A percentile compares a stretch with the other conserved stretches of the same genome.
Conservation (phyloP, 2,113 vertebrate genomes). For the Cinclus mexicanus region DNA sequence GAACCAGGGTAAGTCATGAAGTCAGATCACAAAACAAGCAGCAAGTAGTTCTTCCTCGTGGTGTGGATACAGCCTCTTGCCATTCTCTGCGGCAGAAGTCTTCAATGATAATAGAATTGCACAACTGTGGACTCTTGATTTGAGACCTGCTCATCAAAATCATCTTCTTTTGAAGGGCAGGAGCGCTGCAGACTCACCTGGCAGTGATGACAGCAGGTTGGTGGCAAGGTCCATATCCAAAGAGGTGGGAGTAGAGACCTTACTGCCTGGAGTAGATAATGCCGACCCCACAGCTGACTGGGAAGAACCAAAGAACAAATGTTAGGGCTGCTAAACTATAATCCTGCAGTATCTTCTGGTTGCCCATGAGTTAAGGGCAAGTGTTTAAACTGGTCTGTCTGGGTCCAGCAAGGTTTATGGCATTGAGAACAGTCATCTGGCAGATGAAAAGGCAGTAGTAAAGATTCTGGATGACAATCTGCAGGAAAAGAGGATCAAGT, state of each 20-base stretch:
- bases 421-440: background rate
- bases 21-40: background rate
- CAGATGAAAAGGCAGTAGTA: background rate
- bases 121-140: rapidly evolving
- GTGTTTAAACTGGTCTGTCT: background rate
- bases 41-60: background rate
- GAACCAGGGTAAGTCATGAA: background rate
- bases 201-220: background rate
- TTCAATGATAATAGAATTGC: background rate
- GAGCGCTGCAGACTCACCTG: background rate
- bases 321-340: background rate
- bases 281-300: background rate
- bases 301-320: background rate
- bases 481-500: background rate
- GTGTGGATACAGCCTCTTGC: background rate
- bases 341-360: background rate
- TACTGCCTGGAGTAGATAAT: background rate
- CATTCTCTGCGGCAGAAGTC: background rate
- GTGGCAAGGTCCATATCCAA: background rate
- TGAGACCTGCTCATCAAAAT: background rate
- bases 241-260: background rate
- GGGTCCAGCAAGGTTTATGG: background rate
- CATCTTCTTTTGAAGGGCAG: background rate
- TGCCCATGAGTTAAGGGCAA: background rate
- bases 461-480: background rate